Base-by-base conservation (phyloP, 1,140 invertebrate species). In the Panulirus ornatus region DNA sequence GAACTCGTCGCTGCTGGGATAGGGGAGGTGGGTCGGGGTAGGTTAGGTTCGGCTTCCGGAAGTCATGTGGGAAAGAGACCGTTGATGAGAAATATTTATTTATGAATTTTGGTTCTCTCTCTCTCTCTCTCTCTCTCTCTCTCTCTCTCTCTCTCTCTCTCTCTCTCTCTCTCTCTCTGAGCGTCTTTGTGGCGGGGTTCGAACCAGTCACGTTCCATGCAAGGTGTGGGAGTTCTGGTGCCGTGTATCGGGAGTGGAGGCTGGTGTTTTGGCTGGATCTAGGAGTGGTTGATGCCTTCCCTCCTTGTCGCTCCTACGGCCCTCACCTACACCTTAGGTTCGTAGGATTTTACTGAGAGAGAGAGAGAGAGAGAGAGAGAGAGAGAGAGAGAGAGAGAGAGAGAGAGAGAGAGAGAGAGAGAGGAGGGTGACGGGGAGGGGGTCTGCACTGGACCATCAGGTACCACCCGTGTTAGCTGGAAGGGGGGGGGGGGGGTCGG, bases 351-450 rank as follows among this genome's bases (percentile, higher is more conserved):
- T 6, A 36, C 1, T 1, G 27, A 51, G 27, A 2, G 78, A 81
- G 44, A 51, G 40, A 47, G 76, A 27, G 76, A 47, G 22, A 81
- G 22, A 47, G 76, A 47, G 76, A 47, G 44, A 44, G 40, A 47
- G 40, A 47, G 44, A 6, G 34, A 30, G n/a, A 30, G 70, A 73
- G 34, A 30, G n/a, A 2, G 70, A 27, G 70, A 34, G 2, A 34
- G 34, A 27, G 70, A 34, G n/a, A 27, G n/a, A 73, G 70, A 34
- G 70, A 30, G 5, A 47, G 40, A 42, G 76, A 30, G 19, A 79
- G 76, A 42, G 34, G 22, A 81, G 47, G 3, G 27, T 40, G 19
- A 81, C 3, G 42, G 44, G 47, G 36, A 36, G 27, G 27, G 34
- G 47, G n/a, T 38, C 2, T 40, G 19, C 9, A 40, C 16, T 16